Percentiles rank a stretch among this genome's conserved stretches.
Evolutionary conservation across 92 coral and sea anemone species (phyloP).

Genomic region (Heteractis magnifica): DNA sequence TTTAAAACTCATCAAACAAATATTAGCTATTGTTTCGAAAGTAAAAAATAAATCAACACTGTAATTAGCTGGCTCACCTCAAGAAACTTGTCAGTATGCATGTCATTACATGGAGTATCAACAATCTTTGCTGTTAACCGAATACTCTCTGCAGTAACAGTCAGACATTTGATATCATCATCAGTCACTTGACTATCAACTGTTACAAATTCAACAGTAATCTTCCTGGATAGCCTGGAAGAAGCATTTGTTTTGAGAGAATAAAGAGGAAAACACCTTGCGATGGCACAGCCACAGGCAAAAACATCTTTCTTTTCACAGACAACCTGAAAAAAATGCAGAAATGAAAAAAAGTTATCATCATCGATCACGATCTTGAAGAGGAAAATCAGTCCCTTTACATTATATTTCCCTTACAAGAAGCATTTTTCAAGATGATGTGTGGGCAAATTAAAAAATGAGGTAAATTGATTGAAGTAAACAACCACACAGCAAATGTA

Average conservation of each 20-base stretch:
- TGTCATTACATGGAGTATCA: conserved; percentile 86
- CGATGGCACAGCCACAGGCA: conserved; percentile 91
- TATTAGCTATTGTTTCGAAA: too few relatives aligned
- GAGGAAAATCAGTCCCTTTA: too few relatives aligned
- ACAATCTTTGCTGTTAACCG: conserved; percentile 87
- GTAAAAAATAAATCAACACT: background rate
- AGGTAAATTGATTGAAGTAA: too few relatives aligned
- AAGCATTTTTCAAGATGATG: too few relatives aligned
- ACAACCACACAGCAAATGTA: too few relatives aligned
- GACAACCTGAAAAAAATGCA: conserved; percentile 58
- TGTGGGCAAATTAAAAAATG: too few relatives aligned
- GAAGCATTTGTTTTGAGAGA: conserved; percentile 58
- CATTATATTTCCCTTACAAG: background rate
- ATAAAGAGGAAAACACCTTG: conserved; percentile 84
- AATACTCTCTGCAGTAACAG: conserved; percentile 82
- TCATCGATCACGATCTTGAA: too few relatives aligned
- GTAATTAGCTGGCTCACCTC: conserved; percentile 47
- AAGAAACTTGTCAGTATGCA: conserved; percentile 92
- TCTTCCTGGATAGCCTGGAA: conserved; percentile 42
- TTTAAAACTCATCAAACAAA: too few relatives aligned
- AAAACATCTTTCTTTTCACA: conserved; percentile 84
- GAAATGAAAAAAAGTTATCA: background rate
- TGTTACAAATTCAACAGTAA: conserved; percentile 84
- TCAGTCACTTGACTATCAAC: conserved; percentile 62
- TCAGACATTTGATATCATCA: conserved; percentile 74